Conservation (phyloP, 2,888 invertebrate genomes). For the Ophraella communa region DNA sequence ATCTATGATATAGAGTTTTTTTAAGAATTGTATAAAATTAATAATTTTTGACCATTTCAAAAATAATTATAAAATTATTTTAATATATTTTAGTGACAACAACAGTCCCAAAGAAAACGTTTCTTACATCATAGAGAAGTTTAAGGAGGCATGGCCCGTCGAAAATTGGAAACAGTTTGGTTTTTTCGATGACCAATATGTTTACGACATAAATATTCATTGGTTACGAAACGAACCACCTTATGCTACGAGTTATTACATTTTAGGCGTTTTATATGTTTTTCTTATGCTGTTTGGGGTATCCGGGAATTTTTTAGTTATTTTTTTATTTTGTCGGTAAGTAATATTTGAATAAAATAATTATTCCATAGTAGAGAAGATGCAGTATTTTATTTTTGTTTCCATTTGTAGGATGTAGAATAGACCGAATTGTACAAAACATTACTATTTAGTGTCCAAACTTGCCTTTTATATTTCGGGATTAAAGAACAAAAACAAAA, state of each 20-base stretch:
- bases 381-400: no score
- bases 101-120: slow-evolving; percentile 9
- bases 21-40: no score
- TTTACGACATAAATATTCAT: slow-evolving; percentile 70
- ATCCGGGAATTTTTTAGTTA: slow-evolving; percentile 74
- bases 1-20: no score
- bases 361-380: no score
- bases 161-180: slow-evolving; percentile 64
- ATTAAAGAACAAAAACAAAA: no score
- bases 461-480: no score
- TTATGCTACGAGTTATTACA: slow-evolving; percentile 63
- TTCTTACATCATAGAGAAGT: slow-evolving; percentile 38
- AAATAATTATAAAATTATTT: no score
- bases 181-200: slow-evolving; percentile 66
- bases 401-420: no score
- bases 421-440: no score
- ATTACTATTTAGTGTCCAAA: no score
- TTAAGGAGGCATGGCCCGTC: slow-evolving; percentile 54
- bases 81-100: neutral
- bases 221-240: slow-evolving; percentile 77
- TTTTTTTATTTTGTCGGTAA: slow-evolving; percentile 76
- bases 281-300: slow-evolving; percentile 71
- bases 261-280: slow-evolving; percentile 68
- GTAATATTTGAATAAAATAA: slow-evolving; percentile 46
- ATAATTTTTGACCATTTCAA: no score